Percentiles rank a stretch among this genome's conserved stretches.
These are phyloP conservation scores for Eupithecia tripunctaria DNA, from an alignment of 2,888 invertebrate genomes.

Conservation along the genomic window DNA sequence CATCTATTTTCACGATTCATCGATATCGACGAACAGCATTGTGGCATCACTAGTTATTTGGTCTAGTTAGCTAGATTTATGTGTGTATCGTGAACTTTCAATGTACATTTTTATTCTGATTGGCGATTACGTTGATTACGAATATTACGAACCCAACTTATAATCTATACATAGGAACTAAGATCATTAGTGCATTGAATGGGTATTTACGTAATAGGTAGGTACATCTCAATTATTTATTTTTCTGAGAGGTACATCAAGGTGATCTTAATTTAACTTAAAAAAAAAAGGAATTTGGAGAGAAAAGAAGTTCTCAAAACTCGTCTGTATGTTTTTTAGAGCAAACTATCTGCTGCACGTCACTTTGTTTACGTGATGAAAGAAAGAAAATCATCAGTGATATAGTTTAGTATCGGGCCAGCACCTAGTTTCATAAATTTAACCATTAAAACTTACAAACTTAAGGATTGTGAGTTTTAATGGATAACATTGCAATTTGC, in stretches of 20 bases:
- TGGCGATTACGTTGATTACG: constrained; percentile 7
- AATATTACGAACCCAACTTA: not conserved
- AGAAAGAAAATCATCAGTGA: not conserved
- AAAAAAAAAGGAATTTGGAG: too few relatives aligned
- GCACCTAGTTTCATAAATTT: not conserved
- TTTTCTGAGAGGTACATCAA: too few relatives aligned
- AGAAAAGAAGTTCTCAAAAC: too few relatives aligned
- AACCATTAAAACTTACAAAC: not conserved
- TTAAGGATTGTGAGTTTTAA: not conserved
- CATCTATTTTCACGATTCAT: not conserved
- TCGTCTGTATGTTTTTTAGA: not conserved
- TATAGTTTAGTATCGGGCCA: not conserved
- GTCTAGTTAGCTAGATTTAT: constrained; percentile 20
- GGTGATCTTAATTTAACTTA: too few relatives aligned
- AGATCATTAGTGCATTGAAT: not conserved
- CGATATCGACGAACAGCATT: constrained; percentile 13
- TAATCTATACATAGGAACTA: not conserved
- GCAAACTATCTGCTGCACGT: not conserved
- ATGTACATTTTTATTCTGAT: constrained; percentile 16
- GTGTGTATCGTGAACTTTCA: constrained; percentile 24
- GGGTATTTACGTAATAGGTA: not conserved
- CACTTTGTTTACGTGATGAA: not conserved
- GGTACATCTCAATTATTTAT: too few relatives aligned
- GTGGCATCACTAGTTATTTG: constrained; percentile 26
- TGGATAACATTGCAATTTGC: not conserved